Percentiles rank a stretch among this genome's conserved stretches.
These are phyloP conservation scores for Tragopan temminckii DNA, from an alignment of 2,797 vertebrate genomes.

Conservation along the genomic window DNA sequence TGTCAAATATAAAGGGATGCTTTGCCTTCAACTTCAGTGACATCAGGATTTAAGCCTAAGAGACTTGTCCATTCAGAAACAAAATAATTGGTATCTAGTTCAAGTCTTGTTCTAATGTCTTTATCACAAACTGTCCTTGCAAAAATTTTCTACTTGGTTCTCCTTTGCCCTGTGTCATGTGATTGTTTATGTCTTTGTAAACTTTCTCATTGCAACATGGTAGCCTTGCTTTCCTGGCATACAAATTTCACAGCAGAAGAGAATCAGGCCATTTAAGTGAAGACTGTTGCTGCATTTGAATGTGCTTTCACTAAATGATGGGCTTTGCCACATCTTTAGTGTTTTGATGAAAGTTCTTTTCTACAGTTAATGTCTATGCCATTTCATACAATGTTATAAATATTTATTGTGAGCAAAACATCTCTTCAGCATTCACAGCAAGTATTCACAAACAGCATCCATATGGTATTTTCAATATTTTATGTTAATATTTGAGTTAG, in stretches of 20 bases:
- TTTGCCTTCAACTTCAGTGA: neutral
- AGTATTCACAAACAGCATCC: constrained; percentile 46
- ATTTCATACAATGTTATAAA: constrained; percentile 45
- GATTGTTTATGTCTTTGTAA: neutral
- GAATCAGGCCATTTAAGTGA: neutral
- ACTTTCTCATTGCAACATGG: neutral
- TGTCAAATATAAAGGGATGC: neutral
- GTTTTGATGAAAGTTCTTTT: neutral
- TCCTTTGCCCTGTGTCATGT: neutral
- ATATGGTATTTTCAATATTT: constrained; percentile 73
- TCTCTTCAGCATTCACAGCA: constrained; percentile 44
- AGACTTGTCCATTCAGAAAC: neutral
- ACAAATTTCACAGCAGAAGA: neutral
- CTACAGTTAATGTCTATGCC: neutral
- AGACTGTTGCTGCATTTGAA: neutral
- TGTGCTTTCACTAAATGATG: neutral
- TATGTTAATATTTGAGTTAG: constrained; percentile 74
- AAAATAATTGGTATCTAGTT: neutral
- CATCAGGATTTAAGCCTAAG: neutral
- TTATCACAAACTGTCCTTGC: neutral
- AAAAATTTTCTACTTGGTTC: neutral
- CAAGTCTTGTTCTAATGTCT: neutral
- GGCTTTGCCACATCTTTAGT: neutral
- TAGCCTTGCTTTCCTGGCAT: neutral
- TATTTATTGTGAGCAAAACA: constrained; percentile 43